These are phyloP conservation scores for Papilio aristodemus DNA, from an alignment of 1,140 invertebrate species.

Conservation along the genomic window DNA sequence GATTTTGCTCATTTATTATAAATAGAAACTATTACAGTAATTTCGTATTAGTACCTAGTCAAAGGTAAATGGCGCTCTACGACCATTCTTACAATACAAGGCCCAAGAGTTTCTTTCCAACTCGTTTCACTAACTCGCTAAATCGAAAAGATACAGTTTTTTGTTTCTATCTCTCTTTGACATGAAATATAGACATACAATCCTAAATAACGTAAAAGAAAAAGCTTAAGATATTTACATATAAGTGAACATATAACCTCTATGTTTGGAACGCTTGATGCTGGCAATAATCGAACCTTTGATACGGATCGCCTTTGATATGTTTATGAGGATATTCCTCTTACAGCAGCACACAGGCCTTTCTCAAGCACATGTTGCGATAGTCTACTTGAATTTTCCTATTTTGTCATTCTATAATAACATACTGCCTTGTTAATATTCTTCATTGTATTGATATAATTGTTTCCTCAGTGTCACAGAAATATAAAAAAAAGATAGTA, in stretches of 20 bases:
- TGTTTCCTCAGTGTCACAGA: too few relatives aligned
- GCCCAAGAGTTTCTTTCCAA: too few relatives aligned
- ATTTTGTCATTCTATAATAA: neutral
- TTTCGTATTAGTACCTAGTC: too few relatives aligned
- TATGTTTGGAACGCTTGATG: slow-evolving; percentile 2
- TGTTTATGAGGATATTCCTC: slow-evolving; percentile 24
- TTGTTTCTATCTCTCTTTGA: too few relatives aligned
- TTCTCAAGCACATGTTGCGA: neutral
- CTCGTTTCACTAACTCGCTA: too few relatives aligned
- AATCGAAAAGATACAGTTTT: too few relatives aligned
- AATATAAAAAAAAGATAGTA: too few relatives aligned
- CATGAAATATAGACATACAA: too few relatives aligned
- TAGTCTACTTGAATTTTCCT: slow-evolving; percentile 11
- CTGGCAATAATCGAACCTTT: slow-evolving; percentile 23
- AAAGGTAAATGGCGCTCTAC: too few relatives aligned
- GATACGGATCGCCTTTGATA: slow-evolving; percentile 26
- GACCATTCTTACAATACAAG: too few relatives aligned
- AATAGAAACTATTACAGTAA: neutral
- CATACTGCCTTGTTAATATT: neutral
- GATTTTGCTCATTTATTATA: neutral
- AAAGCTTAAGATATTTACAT: neutral
- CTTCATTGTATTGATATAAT: too few relatives aligned
- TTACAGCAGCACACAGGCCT: neutral
- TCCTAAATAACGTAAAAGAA: too few relatives aligned
- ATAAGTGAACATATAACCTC: neutral